Evolutionary conservation across 2,888 invertebrate species (phyloP), one percentile per base, ranked within the genome.

Genomic region (Metalampra italica): DNA sequence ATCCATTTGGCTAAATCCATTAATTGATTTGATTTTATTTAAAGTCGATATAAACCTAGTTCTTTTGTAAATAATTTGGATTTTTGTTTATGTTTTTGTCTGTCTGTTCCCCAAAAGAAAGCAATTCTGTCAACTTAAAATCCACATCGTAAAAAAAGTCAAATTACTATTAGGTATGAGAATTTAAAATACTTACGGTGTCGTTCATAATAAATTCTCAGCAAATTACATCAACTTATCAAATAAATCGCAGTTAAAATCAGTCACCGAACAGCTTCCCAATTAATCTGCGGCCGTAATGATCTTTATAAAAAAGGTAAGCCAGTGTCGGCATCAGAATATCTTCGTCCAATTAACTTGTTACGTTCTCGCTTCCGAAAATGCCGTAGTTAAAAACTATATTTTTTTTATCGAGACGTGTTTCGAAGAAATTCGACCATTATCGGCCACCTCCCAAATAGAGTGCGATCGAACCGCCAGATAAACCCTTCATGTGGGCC

Each of bases 361-460:
- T 87, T 75, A 87, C 78, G 84, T 82, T 88, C 83, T 83, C 82
- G 85, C 86, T 86, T 83, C 86, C 77, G 81, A 82, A 87, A 82
- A 82, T 80, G 63, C 76, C 71, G 58, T 68, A 71, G 66, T 66
- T 66, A 63, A 63, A 68, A 75, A 79, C 75, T 75, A 78, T 75
- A 55, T 3, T 40, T 43, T 45, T 34, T 49, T 52, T 50, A 42
- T 51, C 53, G 58, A 72, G 64, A 60, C 62, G 59, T 66, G 69
- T 88, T 36, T 89, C 86, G 66, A 68, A 78, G 87, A 88, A 88
- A 81, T 78, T 76, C 75, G 76, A 64, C 82, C 83, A 82, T 86
- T 87, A 86, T 79, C 80, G 75, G 76, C 76, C 86, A 87, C 87
- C 89, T 82, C 89, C 88, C 88, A 88, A 88, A 88, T 87, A 86